These are phyloP conservation scores for Oceanodroma leucorhoa DNA, from an alignment of 2,797 vertebrate genomes.

Conservation along the genomic window DNA sequence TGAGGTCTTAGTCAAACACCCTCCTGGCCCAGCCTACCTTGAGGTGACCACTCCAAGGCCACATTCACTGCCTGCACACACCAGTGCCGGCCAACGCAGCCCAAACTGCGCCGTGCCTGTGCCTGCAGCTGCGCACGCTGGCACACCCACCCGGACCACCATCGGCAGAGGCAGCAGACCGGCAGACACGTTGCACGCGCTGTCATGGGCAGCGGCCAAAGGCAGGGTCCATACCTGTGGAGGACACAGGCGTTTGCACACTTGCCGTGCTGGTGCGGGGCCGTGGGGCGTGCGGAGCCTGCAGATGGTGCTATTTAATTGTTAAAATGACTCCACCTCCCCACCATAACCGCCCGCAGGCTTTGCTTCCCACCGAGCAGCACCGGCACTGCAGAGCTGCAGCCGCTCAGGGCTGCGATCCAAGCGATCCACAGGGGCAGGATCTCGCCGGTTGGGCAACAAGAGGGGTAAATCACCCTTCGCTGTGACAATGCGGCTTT, in stretches of 20 bases:
- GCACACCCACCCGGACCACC: accelerated
- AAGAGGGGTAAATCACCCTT: background rate
- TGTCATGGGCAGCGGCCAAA: accelerated
- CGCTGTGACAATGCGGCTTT: accelerated
- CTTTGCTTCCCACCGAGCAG: background rate
- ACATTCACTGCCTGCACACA: background rate
- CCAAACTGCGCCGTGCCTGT: accelerated
- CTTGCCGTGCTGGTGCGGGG: accelerated
- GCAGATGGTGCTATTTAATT: conserved; percentile 52
- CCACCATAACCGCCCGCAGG: accelerated
- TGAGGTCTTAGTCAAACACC: background rate
- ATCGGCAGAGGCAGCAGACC: accelerated
- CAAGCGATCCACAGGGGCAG: accelerated
- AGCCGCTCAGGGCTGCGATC: accelerated
- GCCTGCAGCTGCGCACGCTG: accelerated
- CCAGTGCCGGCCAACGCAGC: too few species aligned
- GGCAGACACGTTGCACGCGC: accelerated
- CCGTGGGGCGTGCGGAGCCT: background rate
- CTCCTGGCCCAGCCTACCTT: background rate
- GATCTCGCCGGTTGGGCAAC: background rate
- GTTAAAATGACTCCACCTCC: background rate
- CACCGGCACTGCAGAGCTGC: background rate
- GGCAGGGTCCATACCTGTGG: accelerated
- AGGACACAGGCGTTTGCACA: accelerated
- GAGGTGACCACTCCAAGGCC: background rate